A percentile compares a stretch with the other conserved stretches of the same genome.
Evolutionary conservation across 2,888 invertebrate species (phyloP).

Genomic region (Erebia palarica): DNA sequence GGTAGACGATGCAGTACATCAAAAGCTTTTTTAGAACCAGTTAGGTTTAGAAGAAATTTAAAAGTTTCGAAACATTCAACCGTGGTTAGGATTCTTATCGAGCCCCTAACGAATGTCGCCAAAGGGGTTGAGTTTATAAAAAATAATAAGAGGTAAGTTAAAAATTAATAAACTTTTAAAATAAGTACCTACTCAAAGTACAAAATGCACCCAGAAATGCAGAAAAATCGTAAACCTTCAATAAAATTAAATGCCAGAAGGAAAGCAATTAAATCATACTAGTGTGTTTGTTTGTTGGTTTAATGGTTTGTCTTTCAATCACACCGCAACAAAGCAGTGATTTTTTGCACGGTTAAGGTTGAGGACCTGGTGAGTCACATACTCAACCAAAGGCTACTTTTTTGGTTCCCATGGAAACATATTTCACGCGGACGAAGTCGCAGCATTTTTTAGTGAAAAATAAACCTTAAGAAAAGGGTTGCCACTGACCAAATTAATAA

Average conservation of each 20-base stretch:
- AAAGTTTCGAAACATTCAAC: conserved; percentile 86
- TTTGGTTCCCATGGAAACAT: too few relatives aligned
- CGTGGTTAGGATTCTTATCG: conserved; percentile 86
- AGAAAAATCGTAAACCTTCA: not conserved
- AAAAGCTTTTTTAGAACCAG: conserved; percentile 89
- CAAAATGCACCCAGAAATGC: not conserved
- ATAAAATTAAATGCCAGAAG: not conserved
- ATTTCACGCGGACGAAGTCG: too few relatives aligned
- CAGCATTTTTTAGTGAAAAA: not conserved
- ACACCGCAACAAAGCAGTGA: too few relatives aligned
- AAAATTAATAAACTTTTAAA: not conserved
- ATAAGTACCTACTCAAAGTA: not conserved
- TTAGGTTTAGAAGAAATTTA: conserved; percentile 84
- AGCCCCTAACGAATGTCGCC: conserved; percentile 82
- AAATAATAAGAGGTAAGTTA: conserved; percentile 70
- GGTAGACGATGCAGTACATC: conserved; percentile 90
- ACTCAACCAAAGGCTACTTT: too few relatives aligned
- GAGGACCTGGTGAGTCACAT: too few relatives aligned
- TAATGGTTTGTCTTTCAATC: too few relatives aligned
- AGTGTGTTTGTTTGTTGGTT: too few relatives aligned
- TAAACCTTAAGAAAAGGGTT: not conserved
- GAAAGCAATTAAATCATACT: not conserved
- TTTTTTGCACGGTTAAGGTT: too few relatives aligned
- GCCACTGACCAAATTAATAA: conserved; percentile 2
- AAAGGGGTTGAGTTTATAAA: conserved; percentile 87